phyloP scores from a whole-genome alignment of 2,888 invertebrate genomes.

The Diaprepes abbreviatus region DNA sequence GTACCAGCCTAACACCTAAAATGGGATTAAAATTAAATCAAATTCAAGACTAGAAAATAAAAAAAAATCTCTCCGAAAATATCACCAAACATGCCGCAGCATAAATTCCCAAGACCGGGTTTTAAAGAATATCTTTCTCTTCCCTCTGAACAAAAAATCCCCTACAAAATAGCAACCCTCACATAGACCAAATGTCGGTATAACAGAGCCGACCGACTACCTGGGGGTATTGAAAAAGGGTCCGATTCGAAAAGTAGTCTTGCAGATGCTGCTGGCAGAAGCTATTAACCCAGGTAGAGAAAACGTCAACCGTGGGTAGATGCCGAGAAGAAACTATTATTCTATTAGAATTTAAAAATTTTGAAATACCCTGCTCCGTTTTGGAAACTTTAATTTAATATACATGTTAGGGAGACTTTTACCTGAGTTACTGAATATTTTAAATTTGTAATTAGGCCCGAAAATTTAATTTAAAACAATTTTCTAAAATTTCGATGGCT shows the following conservation, averaged over 20 bases:
- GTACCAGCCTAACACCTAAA: too few relatives aligned
- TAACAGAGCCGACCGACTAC: slow-evolving; percentile 22
- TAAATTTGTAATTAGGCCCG: too few relatives aligned
- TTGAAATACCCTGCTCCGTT: neutral
- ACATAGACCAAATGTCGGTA: slow-evolving; percentile 30
- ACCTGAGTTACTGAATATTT: neutral
- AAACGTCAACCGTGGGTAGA: neutral
- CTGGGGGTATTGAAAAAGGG: slow-evolving; percentile 36
- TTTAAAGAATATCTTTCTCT: slow-evolving; percentile 19
- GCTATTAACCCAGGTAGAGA: slow-evolving; percentile 36
- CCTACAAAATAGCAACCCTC: slow-evolving; percentile 30
- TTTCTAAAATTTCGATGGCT: too few relatives aligned
- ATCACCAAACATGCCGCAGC: slow-evolving; percentile 1
- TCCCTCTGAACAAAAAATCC: slow-evolving; percentile 27
- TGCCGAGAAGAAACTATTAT: neutral
- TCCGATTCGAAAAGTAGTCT: slow-evolving; percentile 29
- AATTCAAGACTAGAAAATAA: too few relatives aligned
- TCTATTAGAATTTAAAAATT: slow-evolving; percentile 4
- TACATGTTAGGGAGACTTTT: neutral
- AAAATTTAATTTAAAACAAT: too few relatives aligned
- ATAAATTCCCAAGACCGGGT: slow-evolving; percentile 23
- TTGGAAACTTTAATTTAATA: neutral
- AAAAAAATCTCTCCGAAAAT: slow-evolving; percentile 12
- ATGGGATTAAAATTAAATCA: neutral
- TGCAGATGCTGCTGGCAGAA: slow-evolving; percentile 26